These are phyloP conservation scores for Leucopsar rothschildi DNA, from an alignment of 2,113 vertebrate species.

Conservation along the genomic window DNA sequence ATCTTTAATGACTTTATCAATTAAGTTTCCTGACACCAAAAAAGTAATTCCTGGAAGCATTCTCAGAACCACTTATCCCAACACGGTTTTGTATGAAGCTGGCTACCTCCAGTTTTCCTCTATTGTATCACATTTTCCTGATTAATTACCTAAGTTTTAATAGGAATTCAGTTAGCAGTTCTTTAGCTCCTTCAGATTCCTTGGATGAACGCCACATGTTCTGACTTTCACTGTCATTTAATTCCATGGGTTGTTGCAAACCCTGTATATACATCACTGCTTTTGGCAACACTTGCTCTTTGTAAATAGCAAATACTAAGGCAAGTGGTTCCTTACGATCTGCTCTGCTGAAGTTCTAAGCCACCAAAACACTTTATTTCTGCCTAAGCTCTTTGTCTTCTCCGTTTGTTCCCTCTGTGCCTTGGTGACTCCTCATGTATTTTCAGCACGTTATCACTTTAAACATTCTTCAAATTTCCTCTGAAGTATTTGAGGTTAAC, in stretches of 20 bases:
- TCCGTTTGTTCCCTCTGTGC: neutral
- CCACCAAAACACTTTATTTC: neutral
- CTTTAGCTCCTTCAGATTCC: conserved; percentile 8
- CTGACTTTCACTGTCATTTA: conserved; percentile 18
- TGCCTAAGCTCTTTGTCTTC: neutral
- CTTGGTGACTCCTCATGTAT: neutral
- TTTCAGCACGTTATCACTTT: neutral
- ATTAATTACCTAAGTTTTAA: conserved; percentile 34
- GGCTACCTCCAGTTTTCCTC: neutral
- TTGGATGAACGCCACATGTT: conserved; percentile 13
- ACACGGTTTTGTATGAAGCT: neutral
- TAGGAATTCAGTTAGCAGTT: neutral
- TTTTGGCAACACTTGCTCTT: neutral
- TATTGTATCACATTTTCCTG: conserved; percentile 1
- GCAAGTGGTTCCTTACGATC: neutral
- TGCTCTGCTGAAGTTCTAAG: conserved; percentile 8
- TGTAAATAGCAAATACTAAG: neutral
- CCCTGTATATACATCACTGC: neutral
- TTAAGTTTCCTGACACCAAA: neutral
- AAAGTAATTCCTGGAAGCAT: conserved; percentile 5
- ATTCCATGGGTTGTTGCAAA: neutral
- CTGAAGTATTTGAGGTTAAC: neutral
- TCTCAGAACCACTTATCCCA: neutral
- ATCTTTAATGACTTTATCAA: neutral
- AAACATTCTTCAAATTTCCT: neutral